Evolutionary conservation across 2,888 invertebrate species (phyloP).

Genomic region (Drosophila trichaetosa): DNA sequence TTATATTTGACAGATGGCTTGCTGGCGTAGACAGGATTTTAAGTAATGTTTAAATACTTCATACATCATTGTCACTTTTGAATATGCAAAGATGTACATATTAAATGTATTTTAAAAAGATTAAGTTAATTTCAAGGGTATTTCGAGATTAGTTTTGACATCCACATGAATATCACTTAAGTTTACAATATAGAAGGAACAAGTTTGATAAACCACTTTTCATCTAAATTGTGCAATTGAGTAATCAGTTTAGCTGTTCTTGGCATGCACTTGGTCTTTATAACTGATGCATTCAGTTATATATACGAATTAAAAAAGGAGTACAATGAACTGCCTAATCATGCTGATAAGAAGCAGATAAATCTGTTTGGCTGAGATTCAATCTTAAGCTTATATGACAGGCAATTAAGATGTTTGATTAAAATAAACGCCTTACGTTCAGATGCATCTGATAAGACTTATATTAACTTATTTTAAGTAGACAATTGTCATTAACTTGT

Average conservation of each 20-base stretch:
- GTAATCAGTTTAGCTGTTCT: neutral
- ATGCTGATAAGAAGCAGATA: neutral
- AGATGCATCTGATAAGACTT: conserved; percentile 22
- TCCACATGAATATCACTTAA: neutral
- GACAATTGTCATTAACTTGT: conserved; percentile 5
- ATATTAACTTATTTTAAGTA: conserved; percentile 13
- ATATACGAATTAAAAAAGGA: neutral
- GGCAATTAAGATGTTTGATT: neutral
- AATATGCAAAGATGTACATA: neutral
- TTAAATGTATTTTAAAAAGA: too few relatives aligned
- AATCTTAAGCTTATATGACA: neutral
- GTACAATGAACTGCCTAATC: too few relatives aligned
- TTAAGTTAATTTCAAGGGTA: neutral
- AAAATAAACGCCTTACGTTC: neutral
- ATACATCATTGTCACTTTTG: neutral
- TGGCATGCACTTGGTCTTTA: neutral
- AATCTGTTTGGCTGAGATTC: neutral
- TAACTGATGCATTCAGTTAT: too few relatives aligned
- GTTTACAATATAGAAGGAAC: neutral
- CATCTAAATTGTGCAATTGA: neutral
- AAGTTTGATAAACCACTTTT: too few relatives aligned
- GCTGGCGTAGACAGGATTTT: conserved; percentile 32
- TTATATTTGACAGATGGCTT: conserved; percentile 70
- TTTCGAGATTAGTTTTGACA: neutral
- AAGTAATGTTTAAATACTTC: conserved; percentile 17